These are phyloP conservation scores for Muscidifurax raptorellus DNA, from an alignment of 1,140 invertebrate genomes.

Conservation along the genomic window DNA sequence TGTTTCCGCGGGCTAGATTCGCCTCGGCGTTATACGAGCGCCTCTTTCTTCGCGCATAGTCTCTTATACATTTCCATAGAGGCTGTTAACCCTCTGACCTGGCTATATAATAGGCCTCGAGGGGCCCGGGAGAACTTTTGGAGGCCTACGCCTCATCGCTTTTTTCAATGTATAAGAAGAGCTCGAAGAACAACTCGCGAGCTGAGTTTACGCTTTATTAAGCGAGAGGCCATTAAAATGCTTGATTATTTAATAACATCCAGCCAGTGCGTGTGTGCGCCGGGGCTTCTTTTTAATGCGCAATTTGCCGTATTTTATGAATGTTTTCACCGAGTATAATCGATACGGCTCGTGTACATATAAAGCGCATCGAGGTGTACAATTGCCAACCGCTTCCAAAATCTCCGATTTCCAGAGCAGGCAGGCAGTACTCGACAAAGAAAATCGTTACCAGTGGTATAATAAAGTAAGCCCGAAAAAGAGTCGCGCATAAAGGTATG, in stretches of 20 bases:
- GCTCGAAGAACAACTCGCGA: too few species aligned
- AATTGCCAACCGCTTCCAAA: neutral
- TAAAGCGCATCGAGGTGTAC: too few species aligned
- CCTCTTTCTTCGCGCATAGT: neutral
- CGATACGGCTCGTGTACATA: too few species aligned
- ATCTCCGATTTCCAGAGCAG: neutral
- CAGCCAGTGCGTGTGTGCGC: neutral
- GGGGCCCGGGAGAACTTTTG: neutral
- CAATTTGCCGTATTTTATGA: slow-evolving; percentile 6
- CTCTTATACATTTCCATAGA: slow-evolving; percentile 43
- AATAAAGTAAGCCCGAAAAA: neutral
- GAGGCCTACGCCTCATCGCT: neutral
- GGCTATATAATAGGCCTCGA: neutral
- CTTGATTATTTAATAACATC: slow-evolving; percentile 3
- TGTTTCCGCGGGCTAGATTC: slow-evolving; percentile 56
- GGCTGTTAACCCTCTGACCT: slow-evolving; percentile 44
- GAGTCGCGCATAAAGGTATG: too few species aligned
- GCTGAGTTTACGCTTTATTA: neutral
- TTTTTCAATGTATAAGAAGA: too few species aligned
- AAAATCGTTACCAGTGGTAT: too few species aligned
- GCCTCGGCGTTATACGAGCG: slow-evolving; percentile 47
- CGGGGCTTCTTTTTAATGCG: slow-evolving; percentile 35
- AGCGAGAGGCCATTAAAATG: neutral
- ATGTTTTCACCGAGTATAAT: neutral
- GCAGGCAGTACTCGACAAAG: neutral